A percentile compares a stretch with the other conserved stretches of the same genome.
Evolutionary conservation across 1,140 invertebrate genomes (phyloP).

Genomic region (Lepeophtheirus salmonis): DNA sequence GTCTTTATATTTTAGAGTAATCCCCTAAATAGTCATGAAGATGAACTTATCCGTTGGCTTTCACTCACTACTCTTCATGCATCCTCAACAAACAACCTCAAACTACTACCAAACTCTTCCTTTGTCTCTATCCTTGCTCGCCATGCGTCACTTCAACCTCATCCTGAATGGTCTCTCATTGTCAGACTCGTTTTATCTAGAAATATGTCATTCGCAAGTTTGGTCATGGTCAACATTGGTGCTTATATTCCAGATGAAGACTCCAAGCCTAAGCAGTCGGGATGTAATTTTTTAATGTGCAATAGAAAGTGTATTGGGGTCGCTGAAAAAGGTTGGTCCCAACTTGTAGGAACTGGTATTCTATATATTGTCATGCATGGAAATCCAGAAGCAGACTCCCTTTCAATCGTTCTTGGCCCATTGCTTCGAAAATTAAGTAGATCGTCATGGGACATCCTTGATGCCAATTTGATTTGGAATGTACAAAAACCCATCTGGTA

Average conservation of each 20-base stretch:
- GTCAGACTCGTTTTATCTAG: constrained; percentile 3
- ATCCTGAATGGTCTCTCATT: constrained; percentile 5
- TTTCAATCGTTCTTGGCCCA: background rate
- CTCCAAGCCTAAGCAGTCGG: background rate
- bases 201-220: background rate
- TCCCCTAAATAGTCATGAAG: too few species aligned
- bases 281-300: constrained; percentile 1
- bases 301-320: background rate
- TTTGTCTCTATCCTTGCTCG: background rate
- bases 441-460: background rate
- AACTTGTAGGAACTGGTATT: background rate
- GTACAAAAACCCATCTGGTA: constrained; percentile 11
- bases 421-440: background rate
- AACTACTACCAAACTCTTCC: background rate
- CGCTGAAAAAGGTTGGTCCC: background rate
- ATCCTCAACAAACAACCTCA: too few species aligned
- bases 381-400: background rate
- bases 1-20: too few species aligned
- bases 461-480: constrained; percentile 10
- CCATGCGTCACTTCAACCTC: background rate
- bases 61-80: background rate
- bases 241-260: constrained; percentile 2
- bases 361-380: constrained; percentile 15
- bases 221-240: background rate
- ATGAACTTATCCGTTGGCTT: background rate